Conservation (phyloP, 1,140 invertebrate species). For the Lucilia cuprina region DNA sequence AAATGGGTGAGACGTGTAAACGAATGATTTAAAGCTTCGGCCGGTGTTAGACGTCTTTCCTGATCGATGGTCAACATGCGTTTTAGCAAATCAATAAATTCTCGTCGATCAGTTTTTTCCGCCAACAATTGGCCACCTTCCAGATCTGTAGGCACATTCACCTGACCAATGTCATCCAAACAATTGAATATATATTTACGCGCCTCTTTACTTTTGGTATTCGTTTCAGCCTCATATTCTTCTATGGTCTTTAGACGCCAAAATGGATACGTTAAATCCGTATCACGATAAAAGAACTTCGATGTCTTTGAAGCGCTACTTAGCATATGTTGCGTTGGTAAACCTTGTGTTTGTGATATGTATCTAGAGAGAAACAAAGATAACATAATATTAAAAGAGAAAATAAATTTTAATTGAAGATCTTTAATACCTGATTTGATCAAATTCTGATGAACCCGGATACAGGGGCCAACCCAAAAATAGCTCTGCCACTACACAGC, state of each 20-base stretch:
- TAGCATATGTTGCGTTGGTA: constrained; percentile 98
- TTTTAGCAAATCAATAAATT: constrained; percentile 97
- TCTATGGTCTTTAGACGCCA: constrained; percentile 98
- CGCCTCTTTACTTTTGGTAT: constrained; percentile 98
- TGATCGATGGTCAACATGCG: constrained; percentile 98
- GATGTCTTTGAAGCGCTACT: constrained; percentile 98
- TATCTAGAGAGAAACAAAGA: constrained; percentile 62
- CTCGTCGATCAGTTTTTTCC: constrained; percentile 93
- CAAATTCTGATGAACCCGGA: constrained; percentile 99
- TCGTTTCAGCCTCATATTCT: constrained; percentile 97
- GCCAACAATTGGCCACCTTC: constrained; percentile 94
- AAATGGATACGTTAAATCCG: constrained; percentile 95
- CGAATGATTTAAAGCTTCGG: constrained; percentile 92
- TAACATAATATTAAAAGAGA: background rate
- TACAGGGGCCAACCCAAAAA: constrained; percentile 99
- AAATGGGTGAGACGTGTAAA: constrained; percentile 94
- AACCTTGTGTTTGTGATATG: constrained; percentile 76
- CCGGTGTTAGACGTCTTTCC: constrained; percentile 92
- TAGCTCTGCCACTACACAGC: constrained; percentile 98
- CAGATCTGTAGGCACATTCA: constrained; percentile 96
- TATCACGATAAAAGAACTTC: constrained; percentile 97
- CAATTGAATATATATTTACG: constrained; percentile 99
- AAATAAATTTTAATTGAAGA: background rate
- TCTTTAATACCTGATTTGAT: constrained; percentile 85
- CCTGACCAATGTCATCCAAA: constrained; percentile 97